phyloP scores from a whole-genome alignment of 2,113 vertebrate species.

The Caloenas nicobarica region DNA sequence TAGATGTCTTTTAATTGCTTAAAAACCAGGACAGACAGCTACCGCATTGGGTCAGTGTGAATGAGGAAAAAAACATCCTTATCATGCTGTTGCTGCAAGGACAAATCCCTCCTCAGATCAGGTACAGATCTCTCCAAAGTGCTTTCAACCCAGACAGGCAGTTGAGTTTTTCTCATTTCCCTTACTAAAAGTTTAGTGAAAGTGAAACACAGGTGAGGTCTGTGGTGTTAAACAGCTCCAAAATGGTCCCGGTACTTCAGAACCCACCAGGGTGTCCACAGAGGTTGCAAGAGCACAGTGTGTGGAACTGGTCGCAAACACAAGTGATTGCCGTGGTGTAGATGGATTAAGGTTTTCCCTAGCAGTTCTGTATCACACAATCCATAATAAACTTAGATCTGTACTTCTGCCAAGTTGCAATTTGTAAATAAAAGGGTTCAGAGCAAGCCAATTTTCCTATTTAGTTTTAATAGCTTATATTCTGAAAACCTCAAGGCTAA shows the following conservation, averaged over 20 bases:
- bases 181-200: background rate
- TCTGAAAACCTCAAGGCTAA: slow-evolving; percentile 55
- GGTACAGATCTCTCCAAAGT: background rate
- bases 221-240: fast-evolving
- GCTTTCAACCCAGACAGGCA: fast-evolving
- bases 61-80: background rate
- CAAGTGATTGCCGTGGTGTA: background rate
- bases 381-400: slow-evolving; percentile 35
- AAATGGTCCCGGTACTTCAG: fast-evolving
- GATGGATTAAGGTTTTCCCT: background rate
- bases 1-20: background rate
- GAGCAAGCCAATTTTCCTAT: slow-evolving; percentile 58
- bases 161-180: background rate
- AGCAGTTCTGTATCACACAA: background rate
- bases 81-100: background rate
- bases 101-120: background rate
- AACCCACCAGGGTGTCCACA: background rate
- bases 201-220: background rate
- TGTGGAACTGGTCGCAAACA: background rate
- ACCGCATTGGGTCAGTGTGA: fast-evolving
- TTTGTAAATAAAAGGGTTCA: slow-evolving; percentile 50
- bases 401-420: slow-evolving; percentile 42
- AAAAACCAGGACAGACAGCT: background rate
- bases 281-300: background rate
- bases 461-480: slow-evolving; percentile 61